These are phyloP conservation scores for Drosophila infuscata DNA, from an alignment of 2,888 invertebrate species.

Conservation along the genomic window DNA sequence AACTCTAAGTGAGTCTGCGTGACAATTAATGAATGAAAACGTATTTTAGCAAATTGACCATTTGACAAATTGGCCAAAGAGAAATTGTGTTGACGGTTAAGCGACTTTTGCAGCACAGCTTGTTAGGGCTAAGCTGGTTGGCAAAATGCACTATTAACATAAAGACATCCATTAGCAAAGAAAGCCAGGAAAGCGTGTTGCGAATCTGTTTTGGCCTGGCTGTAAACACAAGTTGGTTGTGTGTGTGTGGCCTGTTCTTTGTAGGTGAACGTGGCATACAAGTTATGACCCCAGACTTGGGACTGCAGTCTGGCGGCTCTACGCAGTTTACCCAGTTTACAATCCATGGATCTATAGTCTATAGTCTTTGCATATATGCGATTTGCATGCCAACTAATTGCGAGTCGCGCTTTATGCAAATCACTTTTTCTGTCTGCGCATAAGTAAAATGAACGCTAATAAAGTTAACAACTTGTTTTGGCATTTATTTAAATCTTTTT, in stretches of 20 bases:
- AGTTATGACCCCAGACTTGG: slow-evolving; percentile 55
- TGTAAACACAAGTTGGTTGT: not conserved
- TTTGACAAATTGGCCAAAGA: not conserved
- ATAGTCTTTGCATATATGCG: slow-evolving; percentile 40
- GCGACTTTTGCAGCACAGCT: not conserved
- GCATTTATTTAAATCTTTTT: slow-evolving; percentile 46
- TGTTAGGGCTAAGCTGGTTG: not conserved
- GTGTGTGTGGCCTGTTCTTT: not conserved
- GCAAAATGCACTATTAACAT: not conserved
- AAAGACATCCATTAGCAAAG: slow-evolving; percentile 19
- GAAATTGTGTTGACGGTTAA: not conserved
- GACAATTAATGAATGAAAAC: slow-evolving; percentile 52
- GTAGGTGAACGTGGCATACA: slow-evolving; percentile 22
- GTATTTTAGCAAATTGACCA: not conserved
- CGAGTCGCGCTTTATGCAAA: slow-evolving; percentile 59
- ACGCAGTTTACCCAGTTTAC: not conserved
- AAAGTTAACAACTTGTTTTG: slow-evolving; percentile 72
- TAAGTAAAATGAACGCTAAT: slow-evolving; percentile 49
- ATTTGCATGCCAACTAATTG: slow-evolving; percentile 73
- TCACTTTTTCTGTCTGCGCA: slow-evolving; percentile 47
- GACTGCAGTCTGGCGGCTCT: too few species aligned
- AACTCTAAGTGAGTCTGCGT: slow-evolving; percentile 21
- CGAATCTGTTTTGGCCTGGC: slow-evolving; percentile 21
- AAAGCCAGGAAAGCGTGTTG: slow-evolving; percentile 17
- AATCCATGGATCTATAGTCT: slow-evolving; percentile 4